phyloP scores from a whole-genome alignment of 2,113 vertebrate genomes.

The Tonatia bakeri region DNA sequence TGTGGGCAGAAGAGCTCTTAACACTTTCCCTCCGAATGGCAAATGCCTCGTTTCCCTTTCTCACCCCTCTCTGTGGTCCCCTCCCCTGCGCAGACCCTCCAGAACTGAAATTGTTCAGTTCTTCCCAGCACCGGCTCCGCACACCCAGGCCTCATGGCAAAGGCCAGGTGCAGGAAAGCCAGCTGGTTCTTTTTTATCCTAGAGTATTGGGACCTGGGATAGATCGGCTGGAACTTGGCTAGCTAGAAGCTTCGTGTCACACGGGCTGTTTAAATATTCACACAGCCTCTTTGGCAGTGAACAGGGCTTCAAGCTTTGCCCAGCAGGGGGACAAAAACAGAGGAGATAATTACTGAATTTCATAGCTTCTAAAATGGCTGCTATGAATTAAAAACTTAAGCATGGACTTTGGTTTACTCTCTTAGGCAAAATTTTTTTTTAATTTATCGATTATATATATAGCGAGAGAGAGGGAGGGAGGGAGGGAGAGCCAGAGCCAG shows the following conservation, averaged over 20 bases:
- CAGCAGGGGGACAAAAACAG: not conserved
- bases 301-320: not conserved
- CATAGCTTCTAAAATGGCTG: not conserved
- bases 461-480: too few relatives aligned
- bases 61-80: not conserved
- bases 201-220: not conserved
- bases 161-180: not conserved
- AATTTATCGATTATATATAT: too few relatives aligned
- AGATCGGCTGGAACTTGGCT: not conserved
- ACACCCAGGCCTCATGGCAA: rapidly evolving
- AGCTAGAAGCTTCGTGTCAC: not conserved
- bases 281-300: not conserved
- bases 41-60: not conserved
- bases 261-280: not conserved
- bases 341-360: slow-evolving; percentile 12
- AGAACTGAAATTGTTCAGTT: not conserved
- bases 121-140: not conserved
- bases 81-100: not conserved
- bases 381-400: not conserved
- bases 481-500: not conserved
- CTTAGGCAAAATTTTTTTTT: not conserved
- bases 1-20: not conserved
- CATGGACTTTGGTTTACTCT: not conserved
- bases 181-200: not conserved
- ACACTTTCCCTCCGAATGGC: not conserved